Evolutionary conservation across 1,140 invertebrate species (phyloP).

Genomic region (Aphidius ervi): DNA sequence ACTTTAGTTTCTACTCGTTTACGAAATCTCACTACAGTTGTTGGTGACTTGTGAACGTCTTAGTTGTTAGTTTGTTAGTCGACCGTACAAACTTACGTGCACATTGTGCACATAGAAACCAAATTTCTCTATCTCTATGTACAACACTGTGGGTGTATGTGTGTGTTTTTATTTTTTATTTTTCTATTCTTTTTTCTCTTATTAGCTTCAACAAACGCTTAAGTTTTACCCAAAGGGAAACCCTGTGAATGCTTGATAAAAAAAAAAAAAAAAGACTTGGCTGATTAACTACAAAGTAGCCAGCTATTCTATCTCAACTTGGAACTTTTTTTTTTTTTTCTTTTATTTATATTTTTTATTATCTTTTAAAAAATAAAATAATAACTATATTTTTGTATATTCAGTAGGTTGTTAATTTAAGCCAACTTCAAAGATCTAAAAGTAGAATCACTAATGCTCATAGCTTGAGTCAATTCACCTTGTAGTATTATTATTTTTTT

Average conservation of each 20-base stretch:
- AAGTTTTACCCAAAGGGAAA: conserved; percentile 8
- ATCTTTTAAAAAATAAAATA: too few relatives aligned
- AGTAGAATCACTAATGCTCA: too few relatives aligned
- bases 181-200: too few relatives aligned
- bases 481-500: too few relatives aligned
- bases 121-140: conserved; percentile 5
- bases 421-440: too few relatives aligned
- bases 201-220: too few relatives aligned
- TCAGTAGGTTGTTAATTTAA: too few relatives aligned
- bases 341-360: too few relatives aligned
- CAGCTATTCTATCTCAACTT: conserved; percentile 22
- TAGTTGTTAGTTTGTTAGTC: conserved; percentile 49
- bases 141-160: background rate
- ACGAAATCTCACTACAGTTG: conserved; percentile 8
- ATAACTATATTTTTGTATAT: too few relatives aligned
- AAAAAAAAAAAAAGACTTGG: conserved; percentile 25
- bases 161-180: background rate
- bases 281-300: conserved; percentile 39
- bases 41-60: conserved; percentile 30
- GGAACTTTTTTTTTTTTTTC: conserved; percentile 5
- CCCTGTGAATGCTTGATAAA: conserved; percentile 18
- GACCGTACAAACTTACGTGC: conserved; percentile 31
- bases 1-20: conserved; percentile 22
- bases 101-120: conserved; percentile 33
- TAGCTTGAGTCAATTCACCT: too few relatives aligned